Evolutionary conservation across 2,113 vertebrate species (phyloP).

Genomic region (Symphodus melops): DNA sequence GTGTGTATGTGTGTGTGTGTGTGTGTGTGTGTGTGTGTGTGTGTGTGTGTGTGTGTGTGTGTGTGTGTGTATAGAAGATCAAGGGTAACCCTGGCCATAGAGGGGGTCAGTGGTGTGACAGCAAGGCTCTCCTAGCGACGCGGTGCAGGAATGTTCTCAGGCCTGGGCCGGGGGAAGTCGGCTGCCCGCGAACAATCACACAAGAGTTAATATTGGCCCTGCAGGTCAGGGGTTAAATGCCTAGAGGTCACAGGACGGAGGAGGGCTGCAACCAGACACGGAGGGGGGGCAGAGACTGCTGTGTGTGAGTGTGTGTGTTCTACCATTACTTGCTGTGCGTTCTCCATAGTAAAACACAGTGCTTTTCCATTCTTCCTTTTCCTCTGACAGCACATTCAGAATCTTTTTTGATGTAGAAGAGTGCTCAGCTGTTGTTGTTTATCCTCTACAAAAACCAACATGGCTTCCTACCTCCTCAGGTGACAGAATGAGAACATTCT

Average conservation of each 20-base stretch:
- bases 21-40: constrained; percentile 42
- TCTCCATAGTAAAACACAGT: constrained; percentile 7
- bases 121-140: constrained; percentile 74
- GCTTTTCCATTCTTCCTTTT: neutral
- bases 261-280: constrained; percentile 68
- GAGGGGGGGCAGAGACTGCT: constrained; percentile 33
- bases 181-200: constrained; percentile 78
- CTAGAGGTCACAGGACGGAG: constrained; percentile 75
- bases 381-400: neutral
- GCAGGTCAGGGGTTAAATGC: constrained; percentile 79
- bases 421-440: no score
- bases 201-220: constrained; percentile 83
- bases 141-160: constrained; percentile 81
- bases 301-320: constrained; percentile 3
- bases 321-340: constrained; percentile 22
- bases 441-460: no score
- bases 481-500: no score
- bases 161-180: constrained; percentile 76
- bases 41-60: constrained; percentile 53
- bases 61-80: constrained; percentile 70
- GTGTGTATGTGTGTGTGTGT: constrained; percentile 47
- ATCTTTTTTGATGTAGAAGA: constrained; percentile 4
- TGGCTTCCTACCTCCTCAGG: no score
- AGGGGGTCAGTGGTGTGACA: constrained; percentile 78
- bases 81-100: constrained; percentile 77